Evolutionary conservation across 2,113 vertebrate species (phyloP).

Genomic region (Miniopterus natalensis): DNA sequence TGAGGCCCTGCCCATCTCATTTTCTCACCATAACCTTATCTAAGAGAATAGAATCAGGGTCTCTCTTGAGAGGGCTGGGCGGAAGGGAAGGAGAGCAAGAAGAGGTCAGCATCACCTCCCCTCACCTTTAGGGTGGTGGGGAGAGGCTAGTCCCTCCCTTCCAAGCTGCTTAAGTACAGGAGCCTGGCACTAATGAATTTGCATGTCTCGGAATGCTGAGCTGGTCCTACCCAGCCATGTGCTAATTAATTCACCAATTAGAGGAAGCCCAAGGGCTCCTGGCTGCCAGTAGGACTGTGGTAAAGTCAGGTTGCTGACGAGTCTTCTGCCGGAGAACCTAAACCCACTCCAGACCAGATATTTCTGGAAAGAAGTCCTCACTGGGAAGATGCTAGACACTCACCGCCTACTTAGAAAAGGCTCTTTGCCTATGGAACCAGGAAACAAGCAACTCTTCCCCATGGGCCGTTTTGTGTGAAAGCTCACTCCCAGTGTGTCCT

Average conservation of each 20-base stretch:
- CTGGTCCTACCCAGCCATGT: not conserved
- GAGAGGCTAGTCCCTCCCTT: not conserved
- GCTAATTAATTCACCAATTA: conserved; percentile 25
- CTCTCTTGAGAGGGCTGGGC: not conserved
- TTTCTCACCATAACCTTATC: not conserved
- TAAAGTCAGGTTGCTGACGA: not conserved
- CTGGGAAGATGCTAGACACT: not conserved
- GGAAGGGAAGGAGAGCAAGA: not conserved
- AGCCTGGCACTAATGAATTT: not conserved
- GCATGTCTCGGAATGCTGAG: conserved; percentile 51
- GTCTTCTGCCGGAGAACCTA: not conserved
- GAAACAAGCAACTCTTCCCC: not conserved
- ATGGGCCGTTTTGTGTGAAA: not conserved
- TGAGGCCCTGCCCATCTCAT: not conserved
- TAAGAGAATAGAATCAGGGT: not conserved
- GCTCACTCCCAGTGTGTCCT: not conserved
- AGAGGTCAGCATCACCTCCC: not conserved
- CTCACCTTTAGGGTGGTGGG: not conserved
- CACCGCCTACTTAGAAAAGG: not conserved
- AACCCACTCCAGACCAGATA: not conserved
- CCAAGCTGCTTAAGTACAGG: not conserved
- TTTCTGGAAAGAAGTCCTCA: not conserved
- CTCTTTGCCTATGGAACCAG: not conserved
- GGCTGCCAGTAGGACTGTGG: not conserved
- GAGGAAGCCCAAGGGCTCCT: not conserved